These are phyloP conservation scores for Drosophila birchii DNA, from an alignment of 2,888 invertebrate species.

Conservation along the genomic window DNA sequence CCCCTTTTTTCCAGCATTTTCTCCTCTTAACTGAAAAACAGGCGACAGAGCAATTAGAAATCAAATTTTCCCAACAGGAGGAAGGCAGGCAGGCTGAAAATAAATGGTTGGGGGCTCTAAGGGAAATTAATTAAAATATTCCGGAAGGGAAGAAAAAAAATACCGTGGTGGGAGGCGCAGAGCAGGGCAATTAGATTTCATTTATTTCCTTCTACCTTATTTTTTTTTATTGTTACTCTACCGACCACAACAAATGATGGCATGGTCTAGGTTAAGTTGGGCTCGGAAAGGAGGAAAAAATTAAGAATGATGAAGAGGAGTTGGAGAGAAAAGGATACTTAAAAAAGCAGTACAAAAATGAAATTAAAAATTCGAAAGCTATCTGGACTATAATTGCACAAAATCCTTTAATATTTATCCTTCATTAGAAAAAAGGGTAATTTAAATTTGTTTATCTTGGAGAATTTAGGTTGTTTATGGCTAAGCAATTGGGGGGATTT, in stretches of 20 bases:
- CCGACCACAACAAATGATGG: conserved; percentile 31
- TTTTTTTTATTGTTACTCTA: conserved; percentile 24
- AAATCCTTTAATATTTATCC: conserved; percentile 24
- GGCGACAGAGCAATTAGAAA: conserved; percentile 63
- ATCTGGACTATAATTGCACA: conserved; percentile 20
- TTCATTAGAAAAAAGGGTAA: conserved; percentile 2
- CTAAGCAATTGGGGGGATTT: not conserved
- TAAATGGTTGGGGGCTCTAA: conserved; percentile 20
- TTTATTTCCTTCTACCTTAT: conserved; percentile 26
- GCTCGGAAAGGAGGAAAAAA: not conserved
- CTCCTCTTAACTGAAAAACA: conserved; percentile 10
- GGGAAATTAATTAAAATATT: conserved; percentile 72
- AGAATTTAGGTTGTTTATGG: not conserved
- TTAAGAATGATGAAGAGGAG: no score
- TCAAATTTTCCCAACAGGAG: conserved; percentile 35
- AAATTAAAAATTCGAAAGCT: conserved; percentile 30
- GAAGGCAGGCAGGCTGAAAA: conserved; percentile 4
- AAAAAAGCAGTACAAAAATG: conserved; percentile 4
- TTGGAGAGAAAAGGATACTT: not conserved
- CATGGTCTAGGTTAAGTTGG: conserved; percentile 40
- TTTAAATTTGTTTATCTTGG: not conserved
- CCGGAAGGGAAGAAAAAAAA: conserved; percentile 39
- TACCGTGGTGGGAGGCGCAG: conserved; percentile 15
- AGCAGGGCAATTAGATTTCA: conserved; percentile 54
- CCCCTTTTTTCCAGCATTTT: not conserved